Base-by-base conservation (phyloP, 2,797 vertebrate genomes). In the Enteromius trimaculatus region DNA sequence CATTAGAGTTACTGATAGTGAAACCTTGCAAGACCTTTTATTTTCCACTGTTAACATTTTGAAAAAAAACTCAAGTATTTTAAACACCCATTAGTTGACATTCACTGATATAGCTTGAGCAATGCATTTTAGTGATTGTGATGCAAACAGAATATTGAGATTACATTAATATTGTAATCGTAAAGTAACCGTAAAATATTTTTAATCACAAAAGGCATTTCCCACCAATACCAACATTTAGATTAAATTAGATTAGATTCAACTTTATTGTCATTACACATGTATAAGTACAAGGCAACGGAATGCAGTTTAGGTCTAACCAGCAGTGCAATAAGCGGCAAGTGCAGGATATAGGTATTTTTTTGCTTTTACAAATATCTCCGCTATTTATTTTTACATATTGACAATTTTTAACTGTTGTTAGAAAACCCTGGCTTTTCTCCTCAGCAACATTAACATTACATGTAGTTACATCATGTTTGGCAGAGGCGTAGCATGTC, bases 401-500 rank as follows among this genome's bases (percentile, higher is more conserved):
- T 49, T 10, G 47, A 26, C 34, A 39, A 2, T 58, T 39, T 76
- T 58, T 5, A 39, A 75, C 49, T 76, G 31, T 76, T 34, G 34
- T 39, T 76, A 14, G 51, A 58, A 58, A 76, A 42, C 74, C 53
- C 39, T 26, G 51, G 7, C 34, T 76, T 76, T 60, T 34, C 74
- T 76, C 34, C 51, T 76, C n/a, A 26, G 74, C 53, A 39, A 60
- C 74, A 76, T 42, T 77, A 55, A 16, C 39, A 64, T 77, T 77
- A 21, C 75, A 64, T 31, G 23, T 77, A 77, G 74, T 76, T 76
- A 76, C 74, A 76, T 76, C 74, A 76, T 76, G 34, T 76, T 60
- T 76, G 74, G 53, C n/a, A 60, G 53, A 76, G 53, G 34, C n/a
- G 53, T 42, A 76, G 14, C 14, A 60, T 60, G 53, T 76, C 7